Percentiles rank a stretch among this genome's conserved stretches.
Evolutionary conservation across 2,888 invertebrate genomes (phyloP).

Genomic region (Limnephilus lunatus): DNA sequence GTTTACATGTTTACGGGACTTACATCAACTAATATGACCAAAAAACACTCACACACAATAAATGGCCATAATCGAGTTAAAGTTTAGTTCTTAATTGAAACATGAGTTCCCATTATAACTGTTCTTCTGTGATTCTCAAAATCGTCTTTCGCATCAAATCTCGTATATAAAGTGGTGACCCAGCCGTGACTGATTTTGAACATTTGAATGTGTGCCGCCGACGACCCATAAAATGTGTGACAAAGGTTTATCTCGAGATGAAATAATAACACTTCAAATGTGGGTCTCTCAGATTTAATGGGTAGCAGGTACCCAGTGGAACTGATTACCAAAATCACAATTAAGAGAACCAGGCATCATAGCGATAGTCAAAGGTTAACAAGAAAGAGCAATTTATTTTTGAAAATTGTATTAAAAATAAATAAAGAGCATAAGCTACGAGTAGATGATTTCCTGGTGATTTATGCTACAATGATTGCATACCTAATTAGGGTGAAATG

Average conservation of each 20-base stretch:
- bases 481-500: not conserved
- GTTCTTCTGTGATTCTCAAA: not conserved
- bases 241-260: constrained; percentile 9
- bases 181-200: constrained; percentile 13
- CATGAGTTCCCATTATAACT: constrained; percentile 9
- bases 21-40: not conserved
- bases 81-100: not conserved
- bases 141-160: constrained; percentile 6
- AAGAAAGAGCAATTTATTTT: not conserved
- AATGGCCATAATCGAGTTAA: constrained; percentile 28
- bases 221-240: constrained; percentile 39
- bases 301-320: not conserved
- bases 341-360: not conserved
- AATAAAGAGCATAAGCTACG: not conserved
- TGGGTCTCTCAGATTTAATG: not conserved
- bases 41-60: not conserved
- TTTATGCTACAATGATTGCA: not conserved
- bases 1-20: not conserved
- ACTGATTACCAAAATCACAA: not conserved
- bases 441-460: not conserved
- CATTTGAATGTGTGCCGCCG: not conserved
- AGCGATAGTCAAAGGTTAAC: not conserved
- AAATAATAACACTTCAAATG: not conserved
- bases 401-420: not conserved
- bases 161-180: constrained; percentile 8